These are phyloP conservation scores for Bemisia tabaci DNA, from an alignment of 1,140 invertebrate species.

Conservation along the genomic window DNA sequence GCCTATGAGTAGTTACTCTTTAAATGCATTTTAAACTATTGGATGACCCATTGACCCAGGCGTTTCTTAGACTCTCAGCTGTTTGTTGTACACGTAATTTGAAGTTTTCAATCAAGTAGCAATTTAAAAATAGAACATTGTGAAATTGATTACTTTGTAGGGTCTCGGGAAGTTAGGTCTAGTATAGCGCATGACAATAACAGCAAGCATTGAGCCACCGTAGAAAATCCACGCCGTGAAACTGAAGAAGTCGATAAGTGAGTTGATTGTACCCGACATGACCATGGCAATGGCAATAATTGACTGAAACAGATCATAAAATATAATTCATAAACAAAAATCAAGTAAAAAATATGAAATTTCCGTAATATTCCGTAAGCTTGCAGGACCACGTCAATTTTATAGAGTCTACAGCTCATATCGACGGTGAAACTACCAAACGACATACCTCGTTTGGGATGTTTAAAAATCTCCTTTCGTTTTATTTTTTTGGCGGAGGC, in stretches of 20 bases:
- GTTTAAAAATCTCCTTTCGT: too few species aligned
- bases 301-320: conserved; percentile 37
- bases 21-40: background rate
- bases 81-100: background rate
- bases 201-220: conserved; percentile 71
- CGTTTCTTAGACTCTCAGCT: background rate
- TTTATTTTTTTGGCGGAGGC: too few species aligned
- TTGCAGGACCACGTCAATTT: too few species aligned
- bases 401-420: too few species aligned
- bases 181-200: conserved; percentile 76
- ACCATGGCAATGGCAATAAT: conserved; percentile 68
- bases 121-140: background rate
- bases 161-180: conserved; percentile 75
- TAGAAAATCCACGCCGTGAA: conserved; percentile 94
- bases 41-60: background rate
- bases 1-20: background rate
- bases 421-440: too few species aligned
- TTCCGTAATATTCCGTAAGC: background rate
- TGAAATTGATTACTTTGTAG: conserved; percentile 47
- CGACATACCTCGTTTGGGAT: too few species aligned
- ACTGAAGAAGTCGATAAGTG: conserved; percentile 88
- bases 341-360: background rate
- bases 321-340: background rate
- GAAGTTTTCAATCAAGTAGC: background rate
- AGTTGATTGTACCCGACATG: conserved; percentile 73